Percentiles rank a stretch among this genome's conserved stretches.
Evolutionary conservation across 2,113 vertebrate species (phyloP).

Genomic region (Prionailurus bengalensis): DNA sequence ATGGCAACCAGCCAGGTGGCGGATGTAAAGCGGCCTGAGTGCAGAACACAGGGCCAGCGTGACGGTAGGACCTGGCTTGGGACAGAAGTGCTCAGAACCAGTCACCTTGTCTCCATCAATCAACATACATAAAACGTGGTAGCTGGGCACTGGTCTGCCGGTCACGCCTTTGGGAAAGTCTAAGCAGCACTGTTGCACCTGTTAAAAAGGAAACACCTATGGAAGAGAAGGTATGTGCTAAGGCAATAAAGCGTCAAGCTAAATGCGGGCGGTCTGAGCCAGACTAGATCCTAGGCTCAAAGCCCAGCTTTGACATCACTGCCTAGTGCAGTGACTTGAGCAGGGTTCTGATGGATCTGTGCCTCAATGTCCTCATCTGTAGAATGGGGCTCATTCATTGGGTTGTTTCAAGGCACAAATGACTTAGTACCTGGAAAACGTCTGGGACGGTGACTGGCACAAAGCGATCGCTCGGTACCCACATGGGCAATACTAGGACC

Average conservation of each 20-base stretch:
- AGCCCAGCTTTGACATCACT: not conserved
- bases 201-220: not conserved
- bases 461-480: not conserved
- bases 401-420: not conserved
- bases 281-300: not conserved
- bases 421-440: not conserved
- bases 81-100: not conserved
- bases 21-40: too few relatives aligned
- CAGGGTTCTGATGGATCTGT: too few relatives aligned
- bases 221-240: not conserved
- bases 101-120: not conserved
- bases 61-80: not conserved
- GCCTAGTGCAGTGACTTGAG: not conserved
- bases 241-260: not conserved
- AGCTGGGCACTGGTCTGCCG: not conserved
- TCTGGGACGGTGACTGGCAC: rapidly evolving
- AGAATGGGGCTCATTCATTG: not conserved
- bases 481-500: rapidly evolving
- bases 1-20: not conserved
- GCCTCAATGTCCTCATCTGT: not conserved
- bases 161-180: not conserved
- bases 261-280: not conserved
- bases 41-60: not conserved
- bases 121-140: rapidly evolving
- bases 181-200: not conserved